These are phyloP conservation scores for Sitophilus oryzae DNA, from an alignment of 1,140 invertebrate species.

Conservation along the genomic window DNA sequence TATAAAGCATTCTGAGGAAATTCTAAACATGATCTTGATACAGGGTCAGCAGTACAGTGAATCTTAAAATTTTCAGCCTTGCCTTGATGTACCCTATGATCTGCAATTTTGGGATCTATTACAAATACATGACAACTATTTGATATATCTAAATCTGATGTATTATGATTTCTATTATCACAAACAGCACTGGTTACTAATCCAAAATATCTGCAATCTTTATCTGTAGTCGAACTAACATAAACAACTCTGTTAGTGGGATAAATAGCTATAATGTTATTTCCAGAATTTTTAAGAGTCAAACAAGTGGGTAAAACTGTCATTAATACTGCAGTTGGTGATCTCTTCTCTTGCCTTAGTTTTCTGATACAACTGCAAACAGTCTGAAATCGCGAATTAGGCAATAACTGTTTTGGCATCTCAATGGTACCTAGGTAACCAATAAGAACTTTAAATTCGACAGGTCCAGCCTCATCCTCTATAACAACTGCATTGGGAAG, in stretches of 20 bases:
- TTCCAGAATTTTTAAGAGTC: conserved; percentile 64
- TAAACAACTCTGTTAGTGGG: conserved; percentile 80
- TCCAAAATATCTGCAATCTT: conserved; percentile 87
- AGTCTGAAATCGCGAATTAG: conserved; percentile 66
- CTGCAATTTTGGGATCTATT: conserved; percentile 76
- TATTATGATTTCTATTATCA: conserved; percentile 35
- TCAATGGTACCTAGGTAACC: conserved; percentile 94
- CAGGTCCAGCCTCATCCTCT: conserved; percentile 49
- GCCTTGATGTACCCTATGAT: conserved; percentile 72
- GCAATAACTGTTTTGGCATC: conserved; percentile 79
- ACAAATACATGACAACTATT: conserved; percentile 95
- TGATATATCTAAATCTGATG: conserved; percentile 55
- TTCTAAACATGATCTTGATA: conserved; percentile 64
- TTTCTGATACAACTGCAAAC: conserved; percentile 79
- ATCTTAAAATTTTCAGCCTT: conserved; percentile 73
- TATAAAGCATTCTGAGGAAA: conserved; percentile 86
- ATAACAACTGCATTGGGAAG: conserved; percentile 25
- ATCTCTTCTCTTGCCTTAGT: conserved; percentile 81
- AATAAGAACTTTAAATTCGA: conserved; percentile 79
- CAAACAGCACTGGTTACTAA: conserved; percentile 74
- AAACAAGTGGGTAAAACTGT: conserved; percentile 74
- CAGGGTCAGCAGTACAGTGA: conserved; percentile 65
- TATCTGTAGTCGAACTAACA: conserved; percentile 83
- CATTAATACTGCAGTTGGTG: conserved; percentile 80
- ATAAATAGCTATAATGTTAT: conserved; percentile 71